Conservation (phyloP, 1,140 invertebrate genomes). For the Mycetomoellerius zeteki region DNA sequence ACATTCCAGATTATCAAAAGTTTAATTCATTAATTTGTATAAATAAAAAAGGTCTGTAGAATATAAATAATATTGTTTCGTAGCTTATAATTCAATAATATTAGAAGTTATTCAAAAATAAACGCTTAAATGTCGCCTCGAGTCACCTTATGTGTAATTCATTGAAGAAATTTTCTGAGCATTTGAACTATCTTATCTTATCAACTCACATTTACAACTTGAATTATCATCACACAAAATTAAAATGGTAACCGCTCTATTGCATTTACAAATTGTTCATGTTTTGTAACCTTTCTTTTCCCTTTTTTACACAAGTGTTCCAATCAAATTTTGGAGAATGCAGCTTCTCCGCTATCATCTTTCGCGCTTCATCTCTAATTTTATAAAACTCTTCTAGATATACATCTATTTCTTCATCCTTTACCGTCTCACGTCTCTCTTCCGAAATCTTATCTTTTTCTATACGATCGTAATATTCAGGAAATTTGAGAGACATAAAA, state of each 20-base stretch:
- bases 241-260: not conserved
- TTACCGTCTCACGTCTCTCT: not conserved
- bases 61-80: no score
- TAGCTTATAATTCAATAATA: no score
- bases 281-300: not conserved
- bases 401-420: slow-evolving; percentile 37
- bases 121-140: no score
- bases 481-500: slow-evolving; percentile 67
- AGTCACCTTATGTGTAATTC: not conserved
- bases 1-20: no score
- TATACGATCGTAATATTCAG: slow-evolving; percentile 27
- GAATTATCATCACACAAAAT: not conserved
- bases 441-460: not conserved
- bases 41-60: no score
- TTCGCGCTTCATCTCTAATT: slow-evolving; percentile 59
- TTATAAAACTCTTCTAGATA: slow-evolving; percentile 67
- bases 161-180: not conserved
- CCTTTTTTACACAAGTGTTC: not conserved
- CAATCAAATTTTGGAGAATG: slow-evolving; percentile 27
- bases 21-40: no score
- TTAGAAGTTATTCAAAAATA: no score
- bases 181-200: slow-evolving; percentile 35
- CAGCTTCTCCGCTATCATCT: slow-evolving; percentile 39
- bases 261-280: not conserved
- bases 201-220: not conserved